Base-by-base conservation (phyloP, 1,140 invertebrate genomes). In the Drosophila bocqueti region DNA sequence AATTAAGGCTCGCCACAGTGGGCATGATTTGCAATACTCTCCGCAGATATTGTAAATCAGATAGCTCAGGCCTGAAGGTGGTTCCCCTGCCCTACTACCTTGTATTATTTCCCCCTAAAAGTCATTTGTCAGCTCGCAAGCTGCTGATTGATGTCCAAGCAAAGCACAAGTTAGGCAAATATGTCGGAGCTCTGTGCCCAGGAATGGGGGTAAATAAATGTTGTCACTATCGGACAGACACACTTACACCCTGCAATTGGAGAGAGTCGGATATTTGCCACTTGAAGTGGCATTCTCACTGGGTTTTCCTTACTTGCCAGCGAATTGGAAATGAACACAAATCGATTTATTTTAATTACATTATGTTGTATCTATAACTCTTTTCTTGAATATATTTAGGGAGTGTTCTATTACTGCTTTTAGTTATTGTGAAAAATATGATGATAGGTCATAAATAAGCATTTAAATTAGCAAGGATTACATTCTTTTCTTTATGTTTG, bases 1-100 rank as follows among this genome's bases (percentile, higher is more conserved):
- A 84, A 90, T 89, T 89, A 85, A 85, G 69, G 58, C 52, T 76
- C 45, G 58, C 45, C 31, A 89, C 85, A 91, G 85, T 89, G 86
- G 85, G 83, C 71, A 83, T 80, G 76, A 86, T 60, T 87, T 68
- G 83, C 55, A 62, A 63, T 68, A 71, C 42, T 26, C 52, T 58
- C 10, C 60, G 50, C 52, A 74, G 65, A 77, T 57, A 84, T 80
- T 62, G 42, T 76, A 75, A 76, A 71, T 71, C 67, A 71, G 49
- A 68, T 55, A 71, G 38, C 60, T 16, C 2, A 4, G 34, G 8
- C 40, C 31, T 38, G 21, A 26, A 38, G 55, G 15, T 24, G 21
- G 36, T 2, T 31, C 15, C 63, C 21, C 13, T 8, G 15, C 11
- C 36, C 11, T 11, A 13, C 34, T 18, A 15, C 29, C 31, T 18